Percentiles rank a stretch among this genome's conserved stretches.
Evolutionary conservation across 2,888 invertebrate genomes (phyloP).

Genomic region (Uloborus plumipes): DNA sequence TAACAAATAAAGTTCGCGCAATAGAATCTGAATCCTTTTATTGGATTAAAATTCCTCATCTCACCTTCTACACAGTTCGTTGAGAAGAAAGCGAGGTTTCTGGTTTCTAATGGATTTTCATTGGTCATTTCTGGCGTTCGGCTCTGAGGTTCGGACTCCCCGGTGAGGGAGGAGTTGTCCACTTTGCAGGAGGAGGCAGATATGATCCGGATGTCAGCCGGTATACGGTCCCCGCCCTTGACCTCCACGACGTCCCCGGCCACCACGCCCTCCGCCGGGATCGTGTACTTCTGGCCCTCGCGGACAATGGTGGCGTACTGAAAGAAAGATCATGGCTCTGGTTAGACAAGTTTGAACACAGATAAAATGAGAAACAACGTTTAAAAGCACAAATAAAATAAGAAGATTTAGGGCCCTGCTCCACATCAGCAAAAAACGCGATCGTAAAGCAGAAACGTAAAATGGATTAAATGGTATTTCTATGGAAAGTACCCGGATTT

Average conservation of each 20-base stretch:
- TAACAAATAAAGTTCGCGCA: no score
- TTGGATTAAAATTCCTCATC: neutral
- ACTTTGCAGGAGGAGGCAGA: constrained; percentile 95
- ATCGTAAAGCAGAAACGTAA: no score
- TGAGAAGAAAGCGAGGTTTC: constrained; percentile 95
- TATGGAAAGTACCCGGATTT: no score
- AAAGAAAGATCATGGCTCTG: neutral
- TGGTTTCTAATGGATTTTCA: constrained; percentile 96
- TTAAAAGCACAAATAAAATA: no score
- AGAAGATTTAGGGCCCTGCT: no score
- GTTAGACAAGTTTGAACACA: no score
- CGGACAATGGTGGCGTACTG: constrained; percentile 87
- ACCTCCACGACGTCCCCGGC: constrained; percentile 98
- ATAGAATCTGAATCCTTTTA: no score
- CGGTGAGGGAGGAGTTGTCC: constrained; percentile 94
- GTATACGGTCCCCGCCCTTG: constrained; percentile 98
- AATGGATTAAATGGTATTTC: no score
- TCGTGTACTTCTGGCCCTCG: constrained; percentile 73
- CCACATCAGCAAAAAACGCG: no score
- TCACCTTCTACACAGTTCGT: constrained; percentile 91
- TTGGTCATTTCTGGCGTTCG: constrained; percentile 91
- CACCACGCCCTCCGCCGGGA: constrained; percentile 82
- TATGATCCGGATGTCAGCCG: constrained; percentile 96
- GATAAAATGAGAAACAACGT: no score
- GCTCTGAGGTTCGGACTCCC: constrained; percentile 94